Conservation (phyloP, 2,888 invertebrate species). For the Nipponacmea schrenckii region DNA sequence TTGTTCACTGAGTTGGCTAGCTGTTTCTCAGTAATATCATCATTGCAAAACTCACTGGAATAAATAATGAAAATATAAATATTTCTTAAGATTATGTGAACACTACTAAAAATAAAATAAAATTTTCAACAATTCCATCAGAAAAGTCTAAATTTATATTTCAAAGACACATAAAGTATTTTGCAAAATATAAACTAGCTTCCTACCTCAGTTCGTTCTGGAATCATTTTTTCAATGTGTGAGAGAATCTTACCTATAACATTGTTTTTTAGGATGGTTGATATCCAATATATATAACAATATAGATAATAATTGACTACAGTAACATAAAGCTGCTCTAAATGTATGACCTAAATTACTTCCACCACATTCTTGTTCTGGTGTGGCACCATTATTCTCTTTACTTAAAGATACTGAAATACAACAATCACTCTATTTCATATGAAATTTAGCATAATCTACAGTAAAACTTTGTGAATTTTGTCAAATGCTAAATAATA, state of each 20-base stretch:
- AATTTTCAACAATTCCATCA: too few species aligned
- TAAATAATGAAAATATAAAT: slow-evolving; percentile 8
- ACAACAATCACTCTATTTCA: neutral
- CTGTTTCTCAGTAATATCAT: slow-evolving; percentile 78
- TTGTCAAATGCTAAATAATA: too few species aligned
- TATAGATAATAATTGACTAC: slow-evolving; percentile 84
- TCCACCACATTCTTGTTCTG: slow-evolving; percentile 54
- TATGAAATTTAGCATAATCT: too few species aligned
- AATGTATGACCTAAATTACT: slow-evolving; percentile 79
- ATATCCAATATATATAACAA: slow-evolving; percentile 86
- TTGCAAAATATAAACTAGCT: too few species aligned
- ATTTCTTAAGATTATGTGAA: too few species aligned
- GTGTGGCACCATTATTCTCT: slow-evolving; percentile 39
- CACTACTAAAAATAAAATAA: too few species aligned
- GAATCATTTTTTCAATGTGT: too few species aligned
- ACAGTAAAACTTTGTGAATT: too few species aligned
- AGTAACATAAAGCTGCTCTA: slow-evolving; percentile 84
- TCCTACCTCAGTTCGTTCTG: too few species aligned
- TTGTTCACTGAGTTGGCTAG: slow-evolving; percentile 81
- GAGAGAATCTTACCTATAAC: slow-evolving; percentile 56
- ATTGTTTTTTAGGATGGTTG: slow-evolving; percentile 76
- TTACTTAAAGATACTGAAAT: slow-evolving; percentile 37
- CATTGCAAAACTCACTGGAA: slow-evolving; percentile 83
- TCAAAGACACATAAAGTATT: too few species aligned
- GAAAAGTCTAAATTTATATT: too few species aligned